Conservation (phyloP, 1,140 invertebrate genomes). For the Brachionus paranguensis region DNA sequence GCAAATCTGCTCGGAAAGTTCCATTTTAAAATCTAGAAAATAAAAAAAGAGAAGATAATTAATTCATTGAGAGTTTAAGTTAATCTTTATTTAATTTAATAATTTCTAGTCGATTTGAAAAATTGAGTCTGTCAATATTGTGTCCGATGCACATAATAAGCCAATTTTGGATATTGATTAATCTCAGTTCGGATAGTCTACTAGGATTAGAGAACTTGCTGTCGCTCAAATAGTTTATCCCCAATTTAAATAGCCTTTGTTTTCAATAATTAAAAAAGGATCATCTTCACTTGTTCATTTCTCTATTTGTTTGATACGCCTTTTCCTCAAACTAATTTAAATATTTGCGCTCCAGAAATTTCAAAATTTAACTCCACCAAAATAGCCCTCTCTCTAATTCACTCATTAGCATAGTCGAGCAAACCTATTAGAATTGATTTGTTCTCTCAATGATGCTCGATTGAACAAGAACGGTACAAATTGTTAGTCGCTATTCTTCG, state of each 20-base stretch:
- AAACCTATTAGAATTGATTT: background rate
- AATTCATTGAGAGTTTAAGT: slow-evolving; percentile 2
- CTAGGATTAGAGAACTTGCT: background rate
- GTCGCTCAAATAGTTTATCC: background rate
- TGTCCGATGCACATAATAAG: background rate
- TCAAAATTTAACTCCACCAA: background rate
- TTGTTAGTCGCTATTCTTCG: background rate
- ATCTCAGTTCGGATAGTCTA: background rate
- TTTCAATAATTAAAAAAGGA: background rate
- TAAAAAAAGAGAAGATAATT: background rate
- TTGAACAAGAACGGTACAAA: background rate
- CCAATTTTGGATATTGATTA: background rate
- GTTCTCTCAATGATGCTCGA: background rate
- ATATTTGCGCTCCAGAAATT: background rate
- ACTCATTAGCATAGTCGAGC: background rate
- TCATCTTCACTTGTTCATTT: background rate
- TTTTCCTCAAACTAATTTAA: background rate
- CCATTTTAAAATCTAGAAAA: background rate
- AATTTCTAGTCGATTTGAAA: slow-evolving; percentile 9
- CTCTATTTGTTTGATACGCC: background rate
- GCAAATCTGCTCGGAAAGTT: background rate
- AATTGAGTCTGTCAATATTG: background rate
- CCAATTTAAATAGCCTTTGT: background rate
- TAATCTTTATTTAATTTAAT: slow-evolving; percentile 29
- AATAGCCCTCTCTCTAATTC: background rate